Base-by-base conservation (phyloP, 1,140 invertebrate species). In the Panulirus ornatus region DNA sequence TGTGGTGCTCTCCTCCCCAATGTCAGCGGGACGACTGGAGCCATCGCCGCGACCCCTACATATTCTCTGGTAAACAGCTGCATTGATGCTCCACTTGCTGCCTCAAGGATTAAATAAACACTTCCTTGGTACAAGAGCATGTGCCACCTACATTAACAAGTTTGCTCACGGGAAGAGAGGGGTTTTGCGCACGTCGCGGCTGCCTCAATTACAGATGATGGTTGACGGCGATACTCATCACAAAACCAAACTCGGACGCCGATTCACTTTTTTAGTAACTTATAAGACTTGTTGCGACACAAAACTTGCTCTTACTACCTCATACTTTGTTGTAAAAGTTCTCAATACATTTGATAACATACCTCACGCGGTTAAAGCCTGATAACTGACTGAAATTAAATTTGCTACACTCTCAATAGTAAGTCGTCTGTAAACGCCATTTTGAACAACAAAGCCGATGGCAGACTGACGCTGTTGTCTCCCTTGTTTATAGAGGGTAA, bases 371-470 rank as follows among this genome's bases (percentile, higher is more conserved):
- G 22, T 30, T 63, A 84, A 70, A 70, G 34, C 58, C 70, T 22
- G 81, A 30, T 27, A 84, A 27, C 38, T 5, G 58, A 42, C 2
- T 27, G 81, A 34, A 63, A 84, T 58, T 70, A 63, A n/a, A 27
- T 84, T 40, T 40, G 58, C 40, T 51, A 75, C 58, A 82, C 79
- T 75, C 40, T 82, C 22, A 11, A 58, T 30, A 34, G 42, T 22
- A 19, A 58, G 42, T 42, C 38, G 87, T 83, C 78, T 75, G 63
- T 83, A 54, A 84, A 83, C 88, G 88, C 88, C 88, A 89, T 89
- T 89, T 89, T 89, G 88, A 89, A 89, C 88, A 89, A 89, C 88
- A 89, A 84, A 89, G 88, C 66, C 87, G 87, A 88, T 30, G 27
- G 58, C 58, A 8, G 58, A n/a, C 58, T 8, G 58, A 66, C 58